phyloP scores from a whole-genome alignment of 2,888 invertebrate genomes.

The Sinodicranocentrus sp. region DNA sequence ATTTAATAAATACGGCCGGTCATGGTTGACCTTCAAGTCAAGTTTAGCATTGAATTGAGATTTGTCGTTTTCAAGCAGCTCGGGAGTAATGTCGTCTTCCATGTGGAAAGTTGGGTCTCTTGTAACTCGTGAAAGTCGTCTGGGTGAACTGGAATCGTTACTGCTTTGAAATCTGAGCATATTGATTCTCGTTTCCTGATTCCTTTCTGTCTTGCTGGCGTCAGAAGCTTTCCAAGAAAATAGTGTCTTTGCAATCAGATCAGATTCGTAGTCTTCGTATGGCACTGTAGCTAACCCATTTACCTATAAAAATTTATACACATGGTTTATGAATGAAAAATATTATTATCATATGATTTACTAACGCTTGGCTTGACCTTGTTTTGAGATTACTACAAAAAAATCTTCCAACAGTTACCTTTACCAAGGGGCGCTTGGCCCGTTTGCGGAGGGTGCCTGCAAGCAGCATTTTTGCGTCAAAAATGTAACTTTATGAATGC shows the following conservation, averaged over 20 bases:
- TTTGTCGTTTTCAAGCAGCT: not conserved
- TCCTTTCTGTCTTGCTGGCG: not conserved
- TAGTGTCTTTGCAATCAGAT: not conserved
- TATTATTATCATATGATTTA: too few relatives aligned
- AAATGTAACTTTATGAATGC: too few relatives aligned
- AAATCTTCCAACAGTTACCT: conserved; percentile 12
- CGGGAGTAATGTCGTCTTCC: not conserved
- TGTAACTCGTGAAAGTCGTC: conserved; percentile 6
- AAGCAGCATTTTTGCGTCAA: too few relatives aligned
- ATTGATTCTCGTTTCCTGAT: not conserved
- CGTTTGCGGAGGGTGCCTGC: conserved; percentile 46
- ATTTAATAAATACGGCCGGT: not conserved
- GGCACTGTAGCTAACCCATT: conserved; percentile 29
- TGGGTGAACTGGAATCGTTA: not conserved
- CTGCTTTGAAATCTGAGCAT: not conserved
- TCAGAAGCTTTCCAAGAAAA: not conserved
- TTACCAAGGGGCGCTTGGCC: conserved; percentile 28
- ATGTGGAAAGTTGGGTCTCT: conserved; percentile 32
- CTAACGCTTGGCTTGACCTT: too few relatives aligned
- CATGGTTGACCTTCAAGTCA: not conserved
- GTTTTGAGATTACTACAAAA: not conserved
- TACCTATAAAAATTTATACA: conserved; percentile 24
- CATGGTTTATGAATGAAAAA: not conserved
- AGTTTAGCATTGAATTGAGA: not conserved
- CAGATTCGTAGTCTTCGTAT: conserved; percentile 3